These are phyloP conservation scores for Campopleginae sp. DNA, from an alignment of 2,888 invertebrate genomes.

Conservation along the genomic window DNA sequence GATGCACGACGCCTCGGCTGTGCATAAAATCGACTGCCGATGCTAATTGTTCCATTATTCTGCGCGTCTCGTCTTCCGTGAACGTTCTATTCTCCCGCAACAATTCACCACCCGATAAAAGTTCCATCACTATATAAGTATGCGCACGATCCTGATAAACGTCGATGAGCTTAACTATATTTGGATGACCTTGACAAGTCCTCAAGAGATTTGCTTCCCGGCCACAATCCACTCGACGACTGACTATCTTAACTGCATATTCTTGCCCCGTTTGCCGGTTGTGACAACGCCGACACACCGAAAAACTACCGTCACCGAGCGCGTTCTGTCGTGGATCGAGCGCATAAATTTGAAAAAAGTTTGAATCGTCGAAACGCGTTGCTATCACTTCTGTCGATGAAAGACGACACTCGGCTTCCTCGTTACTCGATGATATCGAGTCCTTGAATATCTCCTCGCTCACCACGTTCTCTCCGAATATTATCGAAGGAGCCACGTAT, in stretches of 20 bases:
- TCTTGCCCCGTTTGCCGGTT: slow-evolving; percentile 90
- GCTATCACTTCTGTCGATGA: slow-evolving; percentile 73
- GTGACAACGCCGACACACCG: slow-evolving; percentile 93
- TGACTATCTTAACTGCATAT: slow-evolving; percentile 95
- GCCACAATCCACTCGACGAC: slow-evolving; percentile 87
- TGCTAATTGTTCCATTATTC: slow-evolving; percentile 92
- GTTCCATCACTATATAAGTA: slow-evolving; percentile 96
- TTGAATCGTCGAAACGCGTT: slow-evolving; percentile 87
- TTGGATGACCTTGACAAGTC: slow-evolving; percentile 94
- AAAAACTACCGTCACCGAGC: slow-evolving; percentile 95
- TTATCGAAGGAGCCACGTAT: slow-evolving; percentile 96
- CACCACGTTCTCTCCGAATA: slow-evolving; percentile 92
- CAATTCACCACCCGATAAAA: slow-evolving; percentile 94
- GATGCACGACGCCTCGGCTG: slow-evolving; percentile 92
- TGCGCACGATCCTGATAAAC: slow-evolving; percentile 93
- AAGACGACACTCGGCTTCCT: slow-evolving; percentile 15
- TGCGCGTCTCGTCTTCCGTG: slow-evolving; percentile 92
- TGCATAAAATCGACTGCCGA: slow-evolving; percentile 95
- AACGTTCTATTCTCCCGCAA: slow-evolving; percentile 88
- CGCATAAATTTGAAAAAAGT: slow-evolving; percentile 94
- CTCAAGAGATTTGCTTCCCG: slow-evolving; percentile 92
- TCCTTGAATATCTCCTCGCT: slow-evolving; percentile 90
- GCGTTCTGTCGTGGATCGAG: slow-evolving; percentile 89
- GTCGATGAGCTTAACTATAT: slow-evolving; percentile 93
- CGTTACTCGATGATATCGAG: slow-evolving; percentile 65